Evolutionary conservation across 2,113 vertebrate genomes (phyloP).

Genomic region (Cyprinodon brontotheroides): DNA sequence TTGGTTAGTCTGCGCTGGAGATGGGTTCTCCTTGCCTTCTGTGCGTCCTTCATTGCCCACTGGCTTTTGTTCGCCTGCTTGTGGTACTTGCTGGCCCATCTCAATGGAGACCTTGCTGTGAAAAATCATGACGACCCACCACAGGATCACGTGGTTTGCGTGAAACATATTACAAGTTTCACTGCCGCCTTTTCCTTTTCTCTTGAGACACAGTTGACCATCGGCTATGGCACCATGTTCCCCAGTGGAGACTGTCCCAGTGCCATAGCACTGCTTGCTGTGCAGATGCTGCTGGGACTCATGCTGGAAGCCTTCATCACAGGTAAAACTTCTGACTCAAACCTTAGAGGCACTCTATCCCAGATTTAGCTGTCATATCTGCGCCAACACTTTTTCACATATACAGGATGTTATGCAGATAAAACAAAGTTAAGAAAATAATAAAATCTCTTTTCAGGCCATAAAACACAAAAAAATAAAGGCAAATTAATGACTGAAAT

Average conservation of each 20-base stretch:
- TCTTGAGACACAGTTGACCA: conserved; percentile 96
- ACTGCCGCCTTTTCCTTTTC: conserved; percentile 97
- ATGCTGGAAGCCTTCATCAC: conserved; percentile 98
- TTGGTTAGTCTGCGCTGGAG: conserved; percentile 95
- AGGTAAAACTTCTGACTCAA: conserved; percentile 79
- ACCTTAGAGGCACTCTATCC: background rate
- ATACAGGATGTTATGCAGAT: no score
- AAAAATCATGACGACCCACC: conserved; percentile 88
- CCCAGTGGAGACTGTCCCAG: conserved; percentile 95
- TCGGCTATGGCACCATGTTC: conserved; percentile 98
- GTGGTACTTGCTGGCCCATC: conserved; percentile 94
- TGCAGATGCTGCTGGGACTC: conserved; percentile 97
- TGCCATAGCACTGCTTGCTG: conserved; percentile 91
- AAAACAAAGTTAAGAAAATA: no score
- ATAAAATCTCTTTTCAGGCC: no score
- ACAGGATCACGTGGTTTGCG: conserved; percentile 92
- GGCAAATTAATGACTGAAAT: no score
- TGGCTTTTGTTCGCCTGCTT: conserved; percentile 96
- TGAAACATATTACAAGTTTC: conserved; percentile 95
- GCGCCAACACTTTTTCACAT: no score
- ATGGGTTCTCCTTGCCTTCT: conserved; percentile 95
- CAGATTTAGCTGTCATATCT: background rate
- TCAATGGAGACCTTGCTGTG: conserved; percentile 94
- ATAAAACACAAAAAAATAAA: no score
- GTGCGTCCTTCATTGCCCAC: conserved; percentile 91